Conservation (phyloP, 2,888 invertebrate species). For the Cephus nigrinus region DNA sequence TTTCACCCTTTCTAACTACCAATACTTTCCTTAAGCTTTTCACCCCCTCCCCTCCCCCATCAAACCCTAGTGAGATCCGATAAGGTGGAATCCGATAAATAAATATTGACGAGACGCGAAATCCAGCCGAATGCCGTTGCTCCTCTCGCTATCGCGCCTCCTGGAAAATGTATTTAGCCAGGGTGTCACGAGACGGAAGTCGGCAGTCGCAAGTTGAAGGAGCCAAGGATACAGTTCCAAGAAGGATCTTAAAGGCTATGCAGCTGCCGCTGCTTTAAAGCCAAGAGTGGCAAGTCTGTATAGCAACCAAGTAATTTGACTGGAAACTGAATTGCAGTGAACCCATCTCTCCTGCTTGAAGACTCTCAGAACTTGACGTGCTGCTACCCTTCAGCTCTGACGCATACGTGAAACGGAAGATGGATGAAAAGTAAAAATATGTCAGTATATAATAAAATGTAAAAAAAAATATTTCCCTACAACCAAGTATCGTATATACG, state of each 20-base stretch:
- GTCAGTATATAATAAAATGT: background rate
- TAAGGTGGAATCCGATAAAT: slow-evolving; percentile 20
- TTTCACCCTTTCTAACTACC: background rate
- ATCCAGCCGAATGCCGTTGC: background rate
- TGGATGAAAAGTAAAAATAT: background rate
- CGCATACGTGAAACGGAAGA: background rate
- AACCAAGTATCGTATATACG: background rate
- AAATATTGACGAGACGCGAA: slow-evolving; percentile 32
- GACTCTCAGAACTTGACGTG: background rate
- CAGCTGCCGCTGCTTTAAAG: background rate
- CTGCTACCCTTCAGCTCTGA: background rate
- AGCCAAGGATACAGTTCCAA: background rate
- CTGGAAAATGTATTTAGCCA: slow-evolving; percentile 28
- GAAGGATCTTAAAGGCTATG: background rate
- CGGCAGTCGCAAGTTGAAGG: background rate
- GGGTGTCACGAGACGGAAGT: background rate
- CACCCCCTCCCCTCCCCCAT: background rate
- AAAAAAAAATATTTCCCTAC: background rate
- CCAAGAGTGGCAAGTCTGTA: slow-evolving; percentile 25
- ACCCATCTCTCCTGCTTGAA: background rate
- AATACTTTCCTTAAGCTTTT: background rate
- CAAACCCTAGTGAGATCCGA: background rate
- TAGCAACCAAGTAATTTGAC: slow-evolving; percentile 48
- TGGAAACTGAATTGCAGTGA: slow-evolving; percentile 43
- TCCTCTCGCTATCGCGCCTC: background rate